Evolutionary conservation across 2,797 vertebrate species (phyloP).

Genomic region (Stomatorhinus walkeri): DNA sequence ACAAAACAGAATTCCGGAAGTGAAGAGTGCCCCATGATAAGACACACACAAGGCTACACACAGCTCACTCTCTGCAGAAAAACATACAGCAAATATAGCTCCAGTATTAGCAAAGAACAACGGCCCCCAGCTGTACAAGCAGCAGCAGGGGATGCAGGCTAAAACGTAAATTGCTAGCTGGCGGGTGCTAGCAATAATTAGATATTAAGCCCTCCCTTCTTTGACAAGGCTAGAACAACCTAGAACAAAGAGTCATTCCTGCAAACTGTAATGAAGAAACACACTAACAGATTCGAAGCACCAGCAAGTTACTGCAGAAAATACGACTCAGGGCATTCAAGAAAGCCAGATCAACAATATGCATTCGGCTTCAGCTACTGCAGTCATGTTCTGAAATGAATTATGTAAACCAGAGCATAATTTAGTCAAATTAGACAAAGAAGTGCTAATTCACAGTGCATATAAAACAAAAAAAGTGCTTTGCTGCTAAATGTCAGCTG

Average conservation of each 20-base stretch:
- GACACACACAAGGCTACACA: neutral
- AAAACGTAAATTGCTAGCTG: neutral
- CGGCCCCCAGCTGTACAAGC: neutral
- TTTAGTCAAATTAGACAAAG: neutral
- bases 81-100: neutral
- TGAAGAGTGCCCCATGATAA: neutral
- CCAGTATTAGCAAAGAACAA: neutral
- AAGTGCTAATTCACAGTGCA: neutral
- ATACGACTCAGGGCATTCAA: neutral
- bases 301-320: neutral
- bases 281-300: neutral
- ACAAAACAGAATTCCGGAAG: neutral
- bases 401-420: neutral
- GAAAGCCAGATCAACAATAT: neutral
- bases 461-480: neutral
- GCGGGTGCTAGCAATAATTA: neutral
- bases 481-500: neutral
- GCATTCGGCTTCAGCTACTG: neutral
- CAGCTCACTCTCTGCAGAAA: neutral
- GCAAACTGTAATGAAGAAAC: neutral
- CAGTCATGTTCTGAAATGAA: neutral
- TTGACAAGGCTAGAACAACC: neutral
- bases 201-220: neutral
- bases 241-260: neutral
- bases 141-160: neutral